phyloP scores from a whole-genome alignment of 1,140 invertebrate genomes.

The Tachypleus tridentatus region DNA sequence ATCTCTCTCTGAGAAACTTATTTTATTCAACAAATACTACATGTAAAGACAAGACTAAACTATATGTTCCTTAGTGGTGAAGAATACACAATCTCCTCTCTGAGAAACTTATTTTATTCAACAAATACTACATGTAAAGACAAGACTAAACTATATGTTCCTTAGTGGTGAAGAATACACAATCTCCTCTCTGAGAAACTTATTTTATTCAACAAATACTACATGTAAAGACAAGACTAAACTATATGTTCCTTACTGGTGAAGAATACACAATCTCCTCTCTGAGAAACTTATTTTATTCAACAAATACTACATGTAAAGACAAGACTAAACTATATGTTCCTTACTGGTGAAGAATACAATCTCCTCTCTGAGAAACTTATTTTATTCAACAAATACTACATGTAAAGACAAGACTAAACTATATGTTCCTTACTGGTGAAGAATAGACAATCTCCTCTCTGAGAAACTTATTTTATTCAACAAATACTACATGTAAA shows the following conservation, averaged over 20 bases:
- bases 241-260: conserved; percentile 15
- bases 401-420: too few species aligned
- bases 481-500: too few species aligned
- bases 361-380: conserved; percentile 48
- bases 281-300: conserved; percentile 51
- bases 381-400: conserved; percentile 43
- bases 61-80: conserved; percentile 22
- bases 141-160: too few species aligned
- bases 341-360: conserved; percentile 39
- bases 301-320: too few species aligned
- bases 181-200: conserved; percentile 48
- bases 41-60: too few species aligned
- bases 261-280: conserved; percentile 52
- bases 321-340: too few species aligned
- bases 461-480: conserved; percentile 51
- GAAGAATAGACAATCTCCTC: conserved; percentile 52
- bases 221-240: too few species aligned
- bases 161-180: conserved; percentile 42
- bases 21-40: conserved; percentile 42
- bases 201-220: conserved; percentile 43
- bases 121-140: too few species aligned
- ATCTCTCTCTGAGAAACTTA: conserved; percentile 48
- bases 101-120: conserved; percentile 49
- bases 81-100: conserved; percentile 53
- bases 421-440: conserved; percentile 15